Conservation (phyloP, 1,140 invertebrate species). For the Anastrepha ludens region DNA sequence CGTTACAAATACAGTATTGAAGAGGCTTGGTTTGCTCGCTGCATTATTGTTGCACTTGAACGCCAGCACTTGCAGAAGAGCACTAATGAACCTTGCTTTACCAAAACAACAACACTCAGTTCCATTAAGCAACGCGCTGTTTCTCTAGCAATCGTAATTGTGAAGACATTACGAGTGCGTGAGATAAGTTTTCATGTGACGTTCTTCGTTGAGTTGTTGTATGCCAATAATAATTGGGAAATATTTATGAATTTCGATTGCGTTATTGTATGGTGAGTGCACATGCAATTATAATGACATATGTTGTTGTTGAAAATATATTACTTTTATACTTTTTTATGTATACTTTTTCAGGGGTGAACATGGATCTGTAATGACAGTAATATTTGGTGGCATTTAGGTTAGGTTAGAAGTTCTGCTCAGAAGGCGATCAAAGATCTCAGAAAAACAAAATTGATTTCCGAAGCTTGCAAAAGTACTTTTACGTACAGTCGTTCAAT, state of each 20-base stretch:
- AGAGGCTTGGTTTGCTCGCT: neutral
- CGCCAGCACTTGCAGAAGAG: neutral
- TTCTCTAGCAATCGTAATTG: neutral
- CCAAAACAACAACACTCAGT: neutral
- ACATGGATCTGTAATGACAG: too few relatives aligned
- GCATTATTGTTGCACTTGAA: slow-evolving; percentile 1
- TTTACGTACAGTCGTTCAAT: too few relatives aligned
- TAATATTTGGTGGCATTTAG: too few relatives aligned
- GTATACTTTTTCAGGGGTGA: too few relatives aligned
- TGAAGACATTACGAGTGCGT: neutral
- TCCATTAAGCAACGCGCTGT: neutral
- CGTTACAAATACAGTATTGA: neutral
- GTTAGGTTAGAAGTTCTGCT: too few relatives aligned
- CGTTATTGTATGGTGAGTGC: neutral
- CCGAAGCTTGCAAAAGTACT: too few relatives aligned
- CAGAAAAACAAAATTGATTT: too few relatives aligned
- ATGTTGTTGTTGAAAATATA: too few relatives aligned
- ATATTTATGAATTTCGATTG: neutral
- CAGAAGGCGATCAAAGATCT: too few relatives aligned
- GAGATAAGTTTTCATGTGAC: neutral
- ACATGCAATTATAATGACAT: neutral
- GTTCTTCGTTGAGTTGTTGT: neutral
- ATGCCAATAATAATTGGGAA: slow-evolving; percentile 5
- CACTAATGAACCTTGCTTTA: neutral
- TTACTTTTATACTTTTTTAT: too few relatives aligned